Evolutionary conservation across 2,797 vertebrate species (phyloP), one percentile per base, ranked within the genome.

Genomic region (Xiphorhynchus erythropygius): DNA sequence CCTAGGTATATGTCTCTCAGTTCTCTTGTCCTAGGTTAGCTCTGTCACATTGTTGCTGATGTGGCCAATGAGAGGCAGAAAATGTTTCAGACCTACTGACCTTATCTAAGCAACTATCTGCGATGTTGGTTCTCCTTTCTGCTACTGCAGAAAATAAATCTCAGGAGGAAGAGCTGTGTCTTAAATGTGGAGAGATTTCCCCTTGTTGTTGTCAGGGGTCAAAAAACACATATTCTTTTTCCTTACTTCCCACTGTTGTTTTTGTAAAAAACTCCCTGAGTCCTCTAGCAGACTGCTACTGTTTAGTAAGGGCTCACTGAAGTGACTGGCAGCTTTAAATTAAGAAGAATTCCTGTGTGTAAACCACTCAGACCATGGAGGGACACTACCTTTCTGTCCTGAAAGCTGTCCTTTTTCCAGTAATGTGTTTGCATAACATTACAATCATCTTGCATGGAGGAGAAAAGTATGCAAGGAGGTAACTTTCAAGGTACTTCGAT

Each of bases 381-480:
- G 49, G 46, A 53, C n/a, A 11, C 14, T 60, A 5, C 59, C 9
- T 84, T 87, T 76, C 47, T 64, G 59, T 14, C 69, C 33, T 76
- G 87, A 63, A 84, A 77, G 44, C 21, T 70, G 50, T 81, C 63
- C 44, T 84, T 91, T 37, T 53, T 59, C 57, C 42, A 47, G 28
- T 59, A 64, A 32, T 5, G 5, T 30, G 35, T 91, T 91, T 92
- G 50, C 69, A 35, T 83, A 55, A 56, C n/a, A 5, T 53, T 68
- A 12, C 46, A 53, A 1, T 87, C 53, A 30, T 87, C 64, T 65
- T 69, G 57, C n/a, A 6, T 90, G 60, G n/a, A 81, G 55, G 68
- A 92, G 67, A 91, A 76, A 82, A 96, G 44, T 53, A 30, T 76
- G 62, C 65, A 55, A 65, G 62, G 35, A 95, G 92, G 24, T 86